Conservation (phyloP, 30 jellyfish, hydroid and myxozoan species). For the Turritopsis dohrnii region DNA sequence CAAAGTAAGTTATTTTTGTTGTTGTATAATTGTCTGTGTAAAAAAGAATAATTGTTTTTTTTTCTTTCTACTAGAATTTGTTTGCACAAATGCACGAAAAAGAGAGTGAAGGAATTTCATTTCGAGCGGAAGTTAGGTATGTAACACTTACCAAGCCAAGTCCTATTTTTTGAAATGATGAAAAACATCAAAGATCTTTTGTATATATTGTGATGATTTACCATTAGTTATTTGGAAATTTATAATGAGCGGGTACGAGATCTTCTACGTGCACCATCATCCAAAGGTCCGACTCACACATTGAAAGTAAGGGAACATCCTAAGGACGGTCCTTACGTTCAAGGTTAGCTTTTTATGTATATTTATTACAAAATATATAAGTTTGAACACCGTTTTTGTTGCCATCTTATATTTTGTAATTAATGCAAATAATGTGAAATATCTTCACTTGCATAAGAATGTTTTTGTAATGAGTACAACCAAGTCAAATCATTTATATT, state of each 20-base stretch:
- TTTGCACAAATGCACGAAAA: slow-evolving; percentile 69
- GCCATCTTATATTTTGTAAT: too few relatives aligned
- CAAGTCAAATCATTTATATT: not conserved
- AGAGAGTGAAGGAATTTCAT: slow-evolving; percentile 86
- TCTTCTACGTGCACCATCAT: slow-evolving; percentile 40
- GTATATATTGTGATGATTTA: not conserved
- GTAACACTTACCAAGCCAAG: not conserved
- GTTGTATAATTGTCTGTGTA: not conserved
- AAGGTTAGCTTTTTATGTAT: slow-evolving; percentile 40
- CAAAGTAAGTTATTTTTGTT: slow-evolving; percentile 13
- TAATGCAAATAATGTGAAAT: not conserved
- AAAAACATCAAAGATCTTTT: not conserved
- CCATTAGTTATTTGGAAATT: slow-evolving; percentile 70
- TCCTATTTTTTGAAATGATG: not conserved
- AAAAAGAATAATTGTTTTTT: not conserved
- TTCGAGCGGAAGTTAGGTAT: slow-evolving; percentile 95
- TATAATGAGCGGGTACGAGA: slow-evolving; percentile 88
- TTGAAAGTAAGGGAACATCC: slow-evolving; percentile 87
- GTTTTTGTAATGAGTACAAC: not conserved
- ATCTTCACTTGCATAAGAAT: not conserved
- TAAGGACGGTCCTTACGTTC: slow-evolving; percentile 90
- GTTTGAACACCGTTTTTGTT: too few relatives aligned
- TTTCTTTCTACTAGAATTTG: slow-evolving; percentile 45
- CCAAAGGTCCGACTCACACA: slow-evolving; percentile 23
- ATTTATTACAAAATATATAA: not conserved